Base-by-base conservation (phyloP, 2,888 invertebrate genomes). In the Epinotia nisella region DNA sequence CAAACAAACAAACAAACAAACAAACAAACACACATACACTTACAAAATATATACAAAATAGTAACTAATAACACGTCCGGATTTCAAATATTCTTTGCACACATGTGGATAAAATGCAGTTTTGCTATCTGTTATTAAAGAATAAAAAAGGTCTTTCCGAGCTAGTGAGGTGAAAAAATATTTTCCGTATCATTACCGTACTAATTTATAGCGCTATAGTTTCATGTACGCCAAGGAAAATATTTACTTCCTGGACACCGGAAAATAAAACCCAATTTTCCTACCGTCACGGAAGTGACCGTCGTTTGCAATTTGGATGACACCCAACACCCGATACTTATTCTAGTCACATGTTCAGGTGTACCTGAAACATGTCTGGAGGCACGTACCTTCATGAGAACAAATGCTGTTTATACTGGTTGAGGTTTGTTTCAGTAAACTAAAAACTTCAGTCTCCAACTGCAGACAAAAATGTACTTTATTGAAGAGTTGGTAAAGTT, bases 321-420 rank as follows among this genome's bases (percentile, higher is more conserved):
- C 35, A 39, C 56, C 56, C 66, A 56, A 9, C 35, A 39, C 56
- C 56, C 66, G 45, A 66, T n/a, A 41, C 9, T 39, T 29, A 58
- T 24, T 35, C 59, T 17, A 19, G 71, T 67, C 72, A 72, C 72
- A 72, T 67, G 71, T 11, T 56, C 68, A 64, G 58, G 53, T 21
- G n/a, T 53, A 21, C 65, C 51, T 70, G 45, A 61, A 64, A 83
- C 83, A 81, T 84, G 84, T 67, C 61, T 51, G 10, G 53, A 72
- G 68, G 78, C 84, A 84, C 84, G 84, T 83, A 82, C 78, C 76
- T 74, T 76, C 76, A 71, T 64, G 55, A 74, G 76, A 75, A 69
- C 71, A 75, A 72, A 64, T 45, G 71, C 70, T 77, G 79, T 83
- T 79, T 82, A 81, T 79, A 78, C 71, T 74, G 71, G 73, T 71